phyloP scores from a whole-genome alignment of 2,113 vertebrate genomes.

The Larimichthys polyactis region DNA sequence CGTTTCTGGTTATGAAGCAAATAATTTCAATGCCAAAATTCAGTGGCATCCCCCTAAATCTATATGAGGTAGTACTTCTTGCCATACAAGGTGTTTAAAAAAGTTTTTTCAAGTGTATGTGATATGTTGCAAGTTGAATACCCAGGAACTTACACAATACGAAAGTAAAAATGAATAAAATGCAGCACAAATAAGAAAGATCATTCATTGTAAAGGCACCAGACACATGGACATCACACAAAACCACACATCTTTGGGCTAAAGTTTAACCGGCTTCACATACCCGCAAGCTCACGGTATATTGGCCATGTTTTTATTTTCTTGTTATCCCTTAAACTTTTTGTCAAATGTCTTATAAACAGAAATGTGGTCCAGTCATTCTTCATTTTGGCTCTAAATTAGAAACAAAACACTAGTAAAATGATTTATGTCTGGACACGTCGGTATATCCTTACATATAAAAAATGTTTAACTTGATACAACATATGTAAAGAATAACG shows the following conservation, averaged over 20 bases:
- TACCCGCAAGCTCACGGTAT: slow-evolving; percentile 78
- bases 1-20: slow-evolving; percentile 3
- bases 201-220: slow-evolving; percentile 46
- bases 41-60: slow-evolving; percentile 44
- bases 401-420: slow-evolving; percentile 72
- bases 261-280: slow-evolving; percentile 80
- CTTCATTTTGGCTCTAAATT: slow-evolving; percentile 55
- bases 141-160: slow-evolving; percentile 36
- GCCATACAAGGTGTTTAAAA: neutral
- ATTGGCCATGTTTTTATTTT: slow-evolving; percentile 82
- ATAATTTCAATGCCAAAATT: slow-evolving; percentile 33
- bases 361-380: slow-evolving; percentile 71
- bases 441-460: slow-evolving; percentile 80
- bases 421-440: slow-evolving; percentile 70
- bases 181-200: slow-evolving; percentile 43
- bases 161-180: slow-evolving; percentile 47
- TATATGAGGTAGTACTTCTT: slow-evolving; percentile 31
- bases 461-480: slow-evolving; percentile 88
- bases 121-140: slow-evolving; percentile 33
- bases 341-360: slow-evolving; percentile 71
- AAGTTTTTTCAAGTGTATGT: neutral
- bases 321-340: slow-evolving; percentile 70
- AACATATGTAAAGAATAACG: slow-evolving; percentile 71
- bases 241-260: slow-evolving; percentile 73
- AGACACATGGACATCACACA: slow-evolving; percentile 75